phyloP scores from a whole-genome alignment of 2,888 invertebrate species.

The Lasioglossum marginatum region DNA sequence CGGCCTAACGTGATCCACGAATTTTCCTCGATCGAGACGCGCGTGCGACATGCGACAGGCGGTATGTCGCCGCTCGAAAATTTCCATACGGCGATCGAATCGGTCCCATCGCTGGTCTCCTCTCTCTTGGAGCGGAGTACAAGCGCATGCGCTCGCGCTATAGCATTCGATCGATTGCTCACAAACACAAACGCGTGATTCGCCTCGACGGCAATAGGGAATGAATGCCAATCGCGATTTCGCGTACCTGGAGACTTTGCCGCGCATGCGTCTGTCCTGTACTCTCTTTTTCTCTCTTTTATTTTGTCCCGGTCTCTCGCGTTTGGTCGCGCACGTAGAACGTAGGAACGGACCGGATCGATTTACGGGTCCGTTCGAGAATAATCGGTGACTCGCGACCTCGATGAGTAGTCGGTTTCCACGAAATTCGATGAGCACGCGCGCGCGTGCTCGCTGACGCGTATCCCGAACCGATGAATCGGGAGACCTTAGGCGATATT shows the following conservation, averaged over 20 bases:
- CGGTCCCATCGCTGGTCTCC: conserved; percentile 24
- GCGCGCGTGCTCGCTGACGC: not conserved
- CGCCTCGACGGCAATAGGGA: conserved; percentile 59
- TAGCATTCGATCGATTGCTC: conserved; percentile 13
- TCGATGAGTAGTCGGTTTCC: not conserved
- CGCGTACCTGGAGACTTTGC: conserved; percentile 53
- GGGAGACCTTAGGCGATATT: conserved; percentile 18
- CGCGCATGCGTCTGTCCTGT: conserved; percentile 37
- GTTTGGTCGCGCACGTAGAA: not conserved
- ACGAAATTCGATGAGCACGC: not conserved
- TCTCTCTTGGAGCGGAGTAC: conserved; percentile 34
- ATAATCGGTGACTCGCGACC: conserved; percentile 6
- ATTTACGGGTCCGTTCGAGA: not conserved
- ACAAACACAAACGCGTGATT: conserved; percentile 51
- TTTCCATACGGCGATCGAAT: conserved; percentile 28
- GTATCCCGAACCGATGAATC: conserved; percentile 13
- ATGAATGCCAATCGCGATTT: conserved; percentile 64
- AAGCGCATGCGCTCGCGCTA: conserved; percentile 35
- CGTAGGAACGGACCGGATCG: not conserved
- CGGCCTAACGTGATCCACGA: not conserved
- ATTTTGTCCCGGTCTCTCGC: conserved; percentile 7
- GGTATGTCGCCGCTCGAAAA: conserved; percentile 25
- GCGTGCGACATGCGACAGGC: not conserved
- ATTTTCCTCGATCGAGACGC: not conserved
- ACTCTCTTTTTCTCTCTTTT: conserved; percentile 29